A percentile compares a stretch with the other conserved stretches of the same genome.
These are phyloP conservation scores for Dendrophyllia cribrosa DNA, from an alignment of 64 coral and sea anemone genomes.

Conservation along the genomic window DNA sequence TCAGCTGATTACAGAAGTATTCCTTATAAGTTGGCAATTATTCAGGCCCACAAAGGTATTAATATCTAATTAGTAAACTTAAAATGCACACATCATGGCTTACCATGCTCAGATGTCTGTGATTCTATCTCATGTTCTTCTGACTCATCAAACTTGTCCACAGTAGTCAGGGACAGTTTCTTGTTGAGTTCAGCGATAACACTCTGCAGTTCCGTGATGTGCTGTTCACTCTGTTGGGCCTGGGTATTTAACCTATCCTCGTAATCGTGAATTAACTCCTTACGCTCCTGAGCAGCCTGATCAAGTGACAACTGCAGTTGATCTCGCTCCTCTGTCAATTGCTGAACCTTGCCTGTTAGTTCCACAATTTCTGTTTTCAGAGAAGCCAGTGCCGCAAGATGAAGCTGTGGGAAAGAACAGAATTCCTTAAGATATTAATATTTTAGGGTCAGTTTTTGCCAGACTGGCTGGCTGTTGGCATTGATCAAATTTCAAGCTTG, in stretches of 20 bases:
- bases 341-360: constrained; percentile 83
- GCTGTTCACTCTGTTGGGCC: constrained; percentile 85
- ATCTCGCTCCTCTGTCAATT: constrained; percentile 87
- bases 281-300: constrained; percentile 63
- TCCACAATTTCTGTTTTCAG: constrained; percentile 97
- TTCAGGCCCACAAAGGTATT: not conserved
- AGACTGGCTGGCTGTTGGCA: not conserved
- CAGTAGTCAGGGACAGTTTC: constrained; percentile 64
- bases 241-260: constrained; percentile 70
- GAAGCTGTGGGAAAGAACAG: constrained; percentile 51
- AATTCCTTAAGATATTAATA: too few species aligned
- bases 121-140: constrained; percentile 92
- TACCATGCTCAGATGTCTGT: constrained; percentile 95
- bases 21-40: too few species aligned
- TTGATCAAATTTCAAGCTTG: not conserved
- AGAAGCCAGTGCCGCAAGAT: constrained; percentile 90
- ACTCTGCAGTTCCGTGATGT: constrained; percentile 92
- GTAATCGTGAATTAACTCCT: constrained; percentile 82
- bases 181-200: constrained; percentile 94
- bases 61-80: not conserved
- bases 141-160: constrained; percentile 90
- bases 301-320: constrained; percentile 52
- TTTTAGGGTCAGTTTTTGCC: too few species aligned
- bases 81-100: not conserved
- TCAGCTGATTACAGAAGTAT: too few species aligned